phyloP scores from a whole-genome alignment of 2,113 vertebrate species.

The Passer domesticus region DNA sequence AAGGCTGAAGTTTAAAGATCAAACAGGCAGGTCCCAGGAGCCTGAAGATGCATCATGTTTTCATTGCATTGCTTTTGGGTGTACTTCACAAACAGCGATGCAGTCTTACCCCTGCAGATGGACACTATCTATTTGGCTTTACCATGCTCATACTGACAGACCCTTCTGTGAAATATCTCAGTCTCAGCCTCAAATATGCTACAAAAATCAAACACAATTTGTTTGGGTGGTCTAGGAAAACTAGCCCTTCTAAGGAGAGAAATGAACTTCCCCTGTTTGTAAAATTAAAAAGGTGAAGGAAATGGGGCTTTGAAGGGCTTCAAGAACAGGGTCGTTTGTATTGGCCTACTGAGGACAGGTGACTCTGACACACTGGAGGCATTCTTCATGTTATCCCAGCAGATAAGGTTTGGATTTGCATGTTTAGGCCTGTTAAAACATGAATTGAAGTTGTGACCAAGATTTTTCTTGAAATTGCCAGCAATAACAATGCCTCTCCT shows the following conservation, averaged over 20 bases:
- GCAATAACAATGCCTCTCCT: not conserved
- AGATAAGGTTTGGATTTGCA: not conserved
- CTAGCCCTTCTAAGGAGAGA: not conserved
- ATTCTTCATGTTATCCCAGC: not conserved
- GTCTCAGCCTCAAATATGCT: not conserved
- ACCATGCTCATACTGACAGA: not conserved
- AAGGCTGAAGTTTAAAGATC: not conserved
- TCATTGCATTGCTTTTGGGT: not conserved
- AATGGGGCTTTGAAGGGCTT: not conserved
- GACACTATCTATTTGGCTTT: not conserved
- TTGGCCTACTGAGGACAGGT: not conserved
- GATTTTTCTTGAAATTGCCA: not conserved
- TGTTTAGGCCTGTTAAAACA: not conserved
- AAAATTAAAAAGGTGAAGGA: not conserved
- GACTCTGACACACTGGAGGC: not conserved
- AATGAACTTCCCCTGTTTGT: not conserved
- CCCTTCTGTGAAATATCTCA: not conserved
- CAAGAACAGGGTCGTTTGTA: not conserved
- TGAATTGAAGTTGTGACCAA: not conserved
- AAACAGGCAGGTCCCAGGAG: not conserved
- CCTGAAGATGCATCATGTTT: accelerated
- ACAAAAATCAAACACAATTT: not conserved
- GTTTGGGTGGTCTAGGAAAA: not conserved
- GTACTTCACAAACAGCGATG: not conserved
- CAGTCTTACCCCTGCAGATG: not conserved